Percentiles rank a stretch among this genome's conserved stretches.
Evolutionary conservation across 2,797 vertebrate species (phyloP).

Genomic region (Rhinella marina): DNA sequence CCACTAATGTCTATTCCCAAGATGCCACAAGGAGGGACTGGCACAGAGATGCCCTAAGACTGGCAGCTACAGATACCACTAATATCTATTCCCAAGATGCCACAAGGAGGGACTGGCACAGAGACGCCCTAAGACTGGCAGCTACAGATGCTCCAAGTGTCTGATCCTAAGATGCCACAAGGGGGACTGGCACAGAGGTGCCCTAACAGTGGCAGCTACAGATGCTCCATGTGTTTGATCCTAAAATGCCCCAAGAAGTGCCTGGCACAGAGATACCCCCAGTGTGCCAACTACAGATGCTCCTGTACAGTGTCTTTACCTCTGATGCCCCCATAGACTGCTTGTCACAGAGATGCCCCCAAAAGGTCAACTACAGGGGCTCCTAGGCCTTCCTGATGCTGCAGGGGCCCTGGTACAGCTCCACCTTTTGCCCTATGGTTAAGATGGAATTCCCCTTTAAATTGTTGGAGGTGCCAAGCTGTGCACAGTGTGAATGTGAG

Average conservation of each 20-base stretch:
- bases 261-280: not conserved
- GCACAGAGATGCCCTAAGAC: too few relatives aligned
- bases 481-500: not conserved
- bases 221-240: not conserved
- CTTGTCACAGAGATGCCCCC: not conserved
- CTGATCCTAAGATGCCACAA: not conserved
- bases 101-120: too few relatives aligned
- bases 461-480: not conserved
- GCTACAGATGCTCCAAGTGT: not conserved
- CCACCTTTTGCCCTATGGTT: not conserved
- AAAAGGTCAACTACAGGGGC: not conserved
- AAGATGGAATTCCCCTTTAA: not conserved
- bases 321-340: too few relatives aligned
- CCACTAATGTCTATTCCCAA: too few relatives aligned
- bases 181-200: too few relatives aligned
- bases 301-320: not conserved
- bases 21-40: too few relatives aligned
- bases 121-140: too few relatives aligned
- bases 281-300: not conserved
- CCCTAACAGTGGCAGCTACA: not conserved
- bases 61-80: not conserved
- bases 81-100: too few relatives aligned
- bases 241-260: not conserved
- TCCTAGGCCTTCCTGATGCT: not conserved
- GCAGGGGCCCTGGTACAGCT: not conserved